Base-by-base conservation (phyloP, 2,797 vertebrate species). In the Dallia pectoralis region DNA sequence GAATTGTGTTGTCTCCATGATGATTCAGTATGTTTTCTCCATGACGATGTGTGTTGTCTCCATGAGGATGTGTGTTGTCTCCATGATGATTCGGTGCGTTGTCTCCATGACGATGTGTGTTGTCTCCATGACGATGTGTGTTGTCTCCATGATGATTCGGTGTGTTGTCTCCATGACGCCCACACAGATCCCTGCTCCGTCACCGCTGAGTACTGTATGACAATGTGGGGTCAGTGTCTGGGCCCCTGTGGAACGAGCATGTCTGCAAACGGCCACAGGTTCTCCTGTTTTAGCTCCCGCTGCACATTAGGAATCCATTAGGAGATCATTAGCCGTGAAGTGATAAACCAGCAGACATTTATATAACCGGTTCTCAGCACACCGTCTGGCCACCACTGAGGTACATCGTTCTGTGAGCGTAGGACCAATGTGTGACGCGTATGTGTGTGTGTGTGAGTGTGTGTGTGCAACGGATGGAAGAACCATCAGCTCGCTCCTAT, bases 241-340 rank as follows among this genome's bases (percentile, higher is more conserved):
- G 16, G 11, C n/a, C 63, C 51, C 51, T 71, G 40, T 25, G 51
- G 22, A 9, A 22, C 8, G n/a, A 56, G 51, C 9, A 22, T 16
- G n/a, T 56, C 51, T 25, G 19, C 0, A 11, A 25, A 25, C 18
- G 4, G 61, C 79, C 56, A 61, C 74, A 77, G 78, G 67, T 79
- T 82, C 69, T 79, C 71, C 78, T 80, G 71, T 84, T 84, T 79
- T 71, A 78, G 77, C 62, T 70, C 49, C 29, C 70, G 64, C 63
- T 69, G 66, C 82, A 53, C 72, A 79, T 84, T 80, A 81, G 77
- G 79, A 76, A 85, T 79, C 53, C 51, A 71, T 71, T 77, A 74
- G 69, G 78, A 72, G 78, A 84, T 82, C 75, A 81, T 83, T 85
- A 77, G 82, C 76, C 81, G 77, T 69, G 79, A 77, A 69, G 44